These are phyloP conservation scores for Heliconius melpomene DNA, from an alignment of 1,140 invertebrate genomes.

Conservation along the genomic window DNA sequence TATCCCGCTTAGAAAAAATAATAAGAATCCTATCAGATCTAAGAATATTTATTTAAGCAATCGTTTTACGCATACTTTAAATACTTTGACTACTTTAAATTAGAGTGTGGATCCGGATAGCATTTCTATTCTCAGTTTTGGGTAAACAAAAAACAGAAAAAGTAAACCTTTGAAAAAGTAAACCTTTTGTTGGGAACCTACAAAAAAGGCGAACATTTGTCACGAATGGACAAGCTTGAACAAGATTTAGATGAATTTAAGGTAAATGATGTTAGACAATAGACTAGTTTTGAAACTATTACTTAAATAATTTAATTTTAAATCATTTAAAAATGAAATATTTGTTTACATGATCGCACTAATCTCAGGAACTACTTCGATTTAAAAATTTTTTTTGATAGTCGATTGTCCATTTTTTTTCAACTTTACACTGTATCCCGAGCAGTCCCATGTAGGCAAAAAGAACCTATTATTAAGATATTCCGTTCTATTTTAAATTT, in stretches of 20 bases:
- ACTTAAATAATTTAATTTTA: not conserved
- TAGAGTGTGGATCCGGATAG: constrained; percentile 7
- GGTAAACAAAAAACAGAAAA: constrained; percentile 3
- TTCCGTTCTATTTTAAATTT: no score
- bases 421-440: no score
- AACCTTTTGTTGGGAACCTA: not conserved
- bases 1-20: no score
- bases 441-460: no score
- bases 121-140: constrained; percentile 2
- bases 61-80: not conserved
- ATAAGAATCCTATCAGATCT: no score
- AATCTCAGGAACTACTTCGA: no score
- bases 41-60: not conserved
- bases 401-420: no score
- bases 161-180: constrained; percentile 1
- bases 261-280: not conserved
- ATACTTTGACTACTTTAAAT: constrained; percentile 12
- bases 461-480: no score
- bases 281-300: not conserved
- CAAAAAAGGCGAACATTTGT: not conserved
- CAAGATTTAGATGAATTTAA: not conserved
- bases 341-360: no score
- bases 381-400: no score
- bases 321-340: not conserved
- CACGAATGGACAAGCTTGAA: constrained; percentile 1